These are phyloP conservation scores for Elmis aenea DNA, from an alignment of 2,888 invertebrate species.

Conservation along the genomic window DNA sequence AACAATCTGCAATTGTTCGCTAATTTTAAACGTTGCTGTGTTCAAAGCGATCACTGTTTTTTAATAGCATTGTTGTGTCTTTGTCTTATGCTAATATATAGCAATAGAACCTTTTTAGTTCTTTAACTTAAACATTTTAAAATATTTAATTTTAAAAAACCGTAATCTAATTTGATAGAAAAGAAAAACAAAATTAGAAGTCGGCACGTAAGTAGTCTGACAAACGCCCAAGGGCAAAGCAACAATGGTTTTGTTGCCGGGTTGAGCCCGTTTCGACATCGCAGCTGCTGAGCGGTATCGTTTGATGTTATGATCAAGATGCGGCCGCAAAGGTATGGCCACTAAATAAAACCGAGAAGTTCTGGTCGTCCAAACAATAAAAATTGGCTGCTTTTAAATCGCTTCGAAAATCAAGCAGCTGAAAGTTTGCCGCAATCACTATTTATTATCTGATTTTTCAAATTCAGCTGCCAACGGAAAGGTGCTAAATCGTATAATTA, in stretches of 20 bases:
- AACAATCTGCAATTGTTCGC: too few relatives aligned
- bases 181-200: constrained; percentile 3
- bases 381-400: constrained; percentile 1
- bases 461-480: too few relatives aligned
- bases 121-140: too few relatives aligned
- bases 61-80: too few relatives aligned
- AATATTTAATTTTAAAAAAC: too few relatives aligned
- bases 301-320: constrained; percentile 6
- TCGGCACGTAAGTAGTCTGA: constrained; percentile 2
- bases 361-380: constrained; percentile 2
- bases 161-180: too few relatives aligned
- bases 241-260: constrained; percentile 3
- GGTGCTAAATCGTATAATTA: too few relatives aligned
- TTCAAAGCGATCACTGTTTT: too few relatives aligned
- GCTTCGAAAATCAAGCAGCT: constrained; percentile 1
- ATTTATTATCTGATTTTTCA: too few relatives aligned
- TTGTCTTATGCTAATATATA: too few relatives aligned
- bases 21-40: too few relatives aligned
- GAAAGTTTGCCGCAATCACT: background rate
- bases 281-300: constrained; percentile 5
- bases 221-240: constrained; percentile 2
- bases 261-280: constrained; percentile 1
- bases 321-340: constrained; percentile 8
- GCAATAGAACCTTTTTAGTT: too few relatives aligned
- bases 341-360: constrained; percentile 6